Base-by-base conservation (phyloP, 2,888 invertebrate species). In the Hydrotaea diabolus region DNA sequence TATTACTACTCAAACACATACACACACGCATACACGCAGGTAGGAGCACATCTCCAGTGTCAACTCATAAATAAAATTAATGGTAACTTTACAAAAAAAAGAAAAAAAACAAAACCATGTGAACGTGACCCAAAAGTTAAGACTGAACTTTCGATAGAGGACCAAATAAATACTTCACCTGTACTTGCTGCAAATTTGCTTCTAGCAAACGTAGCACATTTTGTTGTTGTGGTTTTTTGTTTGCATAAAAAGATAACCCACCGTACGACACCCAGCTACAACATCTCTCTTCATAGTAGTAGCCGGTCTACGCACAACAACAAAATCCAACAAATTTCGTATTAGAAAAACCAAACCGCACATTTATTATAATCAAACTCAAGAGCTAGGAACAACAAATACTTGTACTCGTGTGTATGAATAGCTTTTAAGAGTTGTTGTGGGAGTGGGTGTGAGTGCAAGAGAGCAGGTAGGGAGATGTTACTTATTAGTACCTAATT, bases 101-200 rank as follows among this genome's bases (percentile, higher is more conserved):
- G 9, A 43, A 5, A 62, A 31, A 17, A 62, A 0, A 62, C 1
- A 43, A 43, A 26, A 11, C 4, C 31, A 31, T 31, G 15, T 17
- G 62, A 62, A 62, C 62, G 62, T 62, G 62, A 62, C 23, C 62
- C 59, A 59, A 59, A 26, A 59, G 59, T 26, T 59, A 59, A 26
- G 59, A 19, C 59, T 3, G n/a, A 49, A 49, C 49, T n/a, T 49
- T 49, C 49, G n/a, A 1, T n/a, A n/a, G 49, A 49, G n/a, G 0
- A 5, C n/a, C 13, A 59, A 62, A 31, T 62, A 26, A 62, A 31
- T 8, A 13, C 62, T n/a, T 62, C 36, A 49, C 59, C 59, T 59
- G 59, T 31, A 31, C 15, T 21, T 62, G 62, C 31, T 31, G 31
- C 26, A 62, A 62, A 31, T 62, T 26, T 59, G 59, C 15, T 59